Conservation (phyloP, 2,888 invertebrate species). For the Cephus rjabovi region DNA sequence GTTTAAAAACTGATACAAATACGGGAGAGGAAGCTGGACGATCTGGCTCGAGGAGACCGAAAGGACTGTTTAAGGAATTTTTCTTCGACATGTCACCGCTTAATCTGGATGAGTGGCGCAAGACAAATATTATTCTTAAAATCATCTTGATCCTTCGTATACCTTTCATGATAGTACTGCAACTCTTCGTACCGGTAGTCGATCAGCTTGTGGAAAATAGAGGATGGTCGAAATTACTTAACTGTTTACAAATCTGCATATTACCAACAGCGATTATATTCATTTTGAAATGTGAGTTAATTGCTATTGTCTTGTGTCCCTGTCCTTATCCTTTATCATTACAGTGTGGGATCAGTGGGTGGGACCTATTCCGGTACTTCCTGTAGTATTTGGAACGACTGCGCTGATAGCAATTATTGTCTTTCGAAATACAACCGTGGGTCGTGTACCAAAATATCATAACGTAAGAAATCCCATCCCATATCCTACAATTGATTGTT, state of each 20-base stretch:
- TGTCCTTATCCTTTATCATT: not conserved
- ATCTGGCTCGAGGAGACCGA: constrained; percentile 37
- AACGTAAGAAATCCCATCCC: constrained; percentile 44
- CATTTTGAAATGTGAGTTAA: constrained; percentile 30
- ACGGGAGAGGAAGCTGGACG: constrained; percentile 7
- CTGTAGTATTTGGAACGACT: constrained; percentile 38
- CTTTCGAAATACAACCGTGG: constrained; percentile 46
- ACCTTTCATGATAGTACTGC: constrained; percentile 69
- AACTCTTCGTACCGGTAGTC: constrained; percentile 71
- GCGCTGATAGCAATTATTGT: constrained; percentile 38
- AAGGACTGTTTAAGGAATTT: constrained; percentile 53
- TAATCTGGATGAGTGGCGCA: constrained; percentile 60
- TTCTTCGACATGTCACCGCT: constrained; percentile 60
- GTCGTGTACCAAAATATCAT: constrained; percentile 54
- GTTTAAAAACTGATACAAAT: constrained; percentile 1
- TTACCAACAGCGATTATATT: constrained; percentile 66
- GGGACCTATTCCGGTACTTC: constrained; percentile 46
- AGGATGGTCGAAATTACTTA: constrained; percentile 73
- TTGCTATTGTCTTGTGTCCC: not conserved
- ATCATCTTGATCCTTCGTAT: constrained; percentile 65
- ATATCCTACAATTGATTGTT: not conserved
- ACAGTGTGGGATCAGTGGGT: constrained; percentile 16
- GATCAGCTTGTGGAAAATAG: constrained; percentile 66
- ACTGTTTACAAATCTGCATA: constrained; percentile 68
- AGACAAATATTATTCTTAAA: constrained; percentile 53